Percentiles rank a stretch among this genome's conserved stretches.
These are phyloP conservation scores for Triplophysa bombifrons DNA, from an alignment of 2,797 vertebrate genomes.

Conservation along the genomic window DNA sequence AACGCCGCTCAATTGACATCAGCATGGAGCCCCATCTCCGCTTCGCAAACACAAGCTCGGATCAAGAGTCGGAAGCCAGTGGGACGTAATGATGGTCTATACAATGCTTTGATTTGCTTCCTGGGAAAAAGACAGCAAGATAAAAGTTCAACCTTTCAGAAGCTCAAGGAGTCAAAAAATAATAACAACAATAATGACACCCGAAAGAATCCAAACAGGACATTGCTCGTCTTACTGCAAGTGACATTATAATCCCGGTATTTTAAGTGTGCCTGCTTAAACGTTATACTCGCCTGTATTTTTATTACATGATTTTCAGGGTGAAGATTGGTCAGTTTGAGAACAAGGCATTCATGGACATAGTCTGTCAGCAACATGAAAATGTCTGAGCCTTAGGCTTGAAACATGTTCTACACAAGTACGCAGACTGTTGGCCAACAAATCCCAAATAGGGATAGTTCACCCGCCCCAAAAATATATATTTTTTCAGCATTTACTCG, in stretches of 20 bases:
- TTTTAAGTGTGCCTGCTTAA: neutral
- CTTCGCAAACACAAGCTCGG: slow-evolving; percentile 64
- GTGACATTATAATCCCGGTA: neutral
- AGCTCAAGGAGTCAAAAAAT: slow-evolving; percentile 7
- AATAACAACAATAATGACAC: slow-evolving; percentile 56
- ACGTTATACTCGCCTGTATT: neutral
- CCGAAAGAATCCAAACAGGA: slow-evolving; percentile 42
- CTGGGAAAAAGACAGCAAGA: slow-evolving; percentile 9
- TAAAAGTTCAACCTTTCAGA: slow-evolving; percentile 21
- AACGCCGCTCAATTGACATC: slow-evolving; percentile 66
- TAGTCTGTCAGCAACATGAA: neutral
- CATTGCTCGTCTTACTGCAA: neutral
- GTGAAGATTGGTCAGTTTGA: neutral
- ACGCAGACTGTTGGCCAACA: too few relatives aligned
- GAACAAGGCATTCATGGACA: neutral
- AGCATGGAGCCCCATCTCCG: slow-evolving; percentile 56
- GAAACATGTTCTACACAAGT: too few relatives aligned
- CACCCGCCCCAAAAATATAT: too few relatives aligned
- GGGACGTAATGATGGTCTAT: slow-evolving; percentile 32
- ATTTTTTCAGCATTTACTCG: too few relatives aligned
- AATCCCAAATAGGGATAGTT: neutral
- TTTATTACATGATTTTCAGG: neutral
- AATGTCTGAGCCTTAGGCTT: neutral
- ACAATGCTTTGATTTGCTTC: neutral
- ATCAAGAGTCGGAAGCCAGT: slow-evolving; percentile 59